These are phyloP conservation scores for Dendroctonus ponderosae DNA, from an alignment of 1,140 invertebrate genomes.

Conservation along the genomic window DNA sequence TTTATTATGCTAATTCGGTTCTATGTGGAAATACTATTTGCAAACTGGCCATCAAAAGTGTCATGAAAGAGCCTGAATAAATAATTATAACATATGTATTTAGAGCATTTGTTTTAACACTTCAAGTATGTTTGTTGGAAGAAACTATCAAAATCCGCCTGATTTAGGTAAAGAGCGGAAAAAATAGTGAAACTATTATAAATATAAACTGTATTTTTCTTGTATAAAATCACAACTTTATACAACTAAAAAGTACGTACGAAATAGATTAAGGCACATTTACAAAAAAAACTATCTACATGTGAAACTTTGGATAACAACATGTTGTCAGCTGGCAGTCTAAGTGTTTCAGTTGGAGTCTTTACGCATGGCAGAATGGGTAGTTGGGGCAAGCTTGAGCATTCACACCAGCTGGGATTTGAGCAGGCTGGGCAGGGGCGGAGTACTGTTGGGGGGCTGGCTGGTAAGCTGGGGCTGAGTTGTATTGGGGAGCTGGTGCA, in stretches of 20 bases:
- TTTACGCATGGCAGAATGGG: slow-evolving; percentile 54
- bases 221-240: slow-evolving; percentile 33
- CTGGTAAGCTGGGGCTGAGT: slow-evolving; percentile 31
- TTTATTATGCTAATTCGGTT: too few species aligned
- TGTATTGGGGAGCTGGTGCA: slow-evolving; percentile 25
- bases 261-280: slow-evolving; percentile 8
- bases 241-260: slow-evolving; percentile 27
- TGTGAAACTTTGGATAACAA: slow-evolving; percentile 36
- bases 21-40: too few species aligned
- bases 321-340: slow-evolving; percentile 46
- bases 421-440: slow-evolving; percentile 41
- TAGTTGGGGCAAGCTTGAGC: slow-evolving; percentile 60
- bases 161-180: too few species aligned
- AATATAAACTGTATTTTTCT: slow-evolving; percentile 12
- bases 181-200: too few species aligned
- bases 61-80: too few species aligned
- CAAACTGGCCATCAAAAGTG: too few species aligned
- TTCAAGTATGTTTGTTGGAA: too few species aligned
- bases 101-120: too few species aligned
- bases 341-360: slow-evolving; percentile 21
- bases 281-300: slow-evolving; percentile 18
- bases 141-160: too few species aligned
- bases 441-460: background rate
- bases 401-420: slow-evolving; percentile 56
- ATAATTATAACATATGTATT: too few species aligned